These are phyloP conservation scores for Thymallus thymallus DNA, from an alignment of 2,113 vertebrate genomes.

Conservation along the genomic window DNA sequence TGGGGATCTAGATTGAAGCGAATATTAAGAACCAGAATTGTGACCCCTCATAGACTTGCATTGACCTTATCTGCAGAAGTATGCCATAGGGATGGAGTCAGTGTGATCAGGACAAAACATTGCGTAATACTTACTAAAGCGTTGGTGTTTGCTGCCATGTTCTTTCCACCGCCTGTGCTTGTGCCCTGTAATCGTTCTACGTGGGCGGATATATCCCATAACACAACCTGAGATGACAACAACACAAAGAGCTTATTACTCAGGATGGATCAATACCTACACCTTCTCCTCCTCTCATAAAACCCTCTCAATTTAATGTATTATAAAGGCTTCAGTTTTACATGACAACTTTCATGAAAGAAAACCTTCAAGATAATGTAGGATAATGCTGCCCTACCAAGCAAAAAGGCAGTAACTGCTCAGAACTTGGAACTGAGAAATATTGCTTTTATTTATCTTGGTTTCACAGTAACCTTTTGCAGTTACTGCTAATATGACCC, in stretches of 20 bases:
- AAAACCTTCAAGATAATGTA: neutral
- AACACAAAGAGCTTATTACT: conserved; percentile 18
- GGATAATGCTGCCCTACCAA: no score
- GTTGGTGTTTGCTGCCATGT: conserved; percentile 53
- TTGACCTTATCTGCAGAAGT: no score
- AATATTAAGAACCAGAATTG: no score
- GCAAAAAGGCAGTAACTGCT: no score
- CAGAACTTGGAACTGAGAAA: no score
- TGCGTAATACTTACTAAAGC: conserved; percentile 58
- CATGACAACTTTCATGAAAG: neutral
- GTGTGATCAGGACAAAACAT: neutral
- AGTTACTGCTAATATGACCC: no score
- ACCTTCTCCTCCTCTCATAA: neutral
- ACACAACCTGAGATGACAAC: conserved; percentile 72
- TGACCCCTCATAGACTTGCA: no score
- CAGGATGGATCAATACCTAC: neutral
- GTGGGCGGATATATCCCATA: conserved; percentile 88
- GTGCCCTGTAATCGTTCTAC: conserved; percentile 67
- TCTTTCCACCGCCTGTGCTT: conserved; percentile 50
- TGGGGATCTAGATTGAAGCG: no score
- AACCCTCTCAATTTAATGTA: neutral
- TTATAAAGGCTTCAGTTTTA: neutral
- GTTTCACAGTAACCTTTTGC: no score
- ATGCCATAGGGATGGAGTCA: neutral
- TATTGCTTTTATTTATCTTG: no score